These are phyloP conservation scores for Oryzias melastigma DNA, from an alignment of 2,113 vertebrate species.

Conservation along the genomic window DNA sequence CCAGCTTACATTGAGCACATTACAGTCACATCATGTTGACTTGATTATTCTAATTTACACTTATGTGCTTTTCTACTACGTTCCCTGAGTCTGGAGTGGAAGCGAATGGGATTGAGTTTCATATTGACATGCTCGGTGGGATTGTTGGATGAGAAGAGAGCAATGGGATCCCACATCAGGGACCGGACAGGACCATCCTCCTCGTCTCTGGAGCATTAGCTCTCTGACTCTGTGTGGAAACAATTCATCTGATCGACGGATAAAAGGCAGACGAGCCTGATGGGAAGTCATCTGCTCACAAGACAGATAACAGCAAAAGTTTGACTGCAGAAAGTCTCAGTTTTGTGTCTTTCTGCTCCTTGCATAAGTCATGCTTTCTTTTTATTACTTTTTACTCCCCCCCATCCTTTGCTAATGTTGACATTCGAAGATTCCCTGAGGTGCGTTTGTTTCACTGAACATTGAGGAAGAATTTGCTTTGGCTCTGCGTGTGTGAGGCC, in stretches of 20 bases:
- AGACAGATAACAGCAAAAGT: background rate
- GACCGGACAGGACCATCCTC: slow-evolving; percentile 52
- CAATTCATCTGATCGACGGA: slow-evolving; percentile 37
- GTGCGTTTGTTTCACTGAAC: slow-evolving; percentile 40
- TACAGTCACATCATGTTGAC: slow-evolving; percentile 59
- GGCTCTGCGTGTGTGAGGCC: slow-evolving; percentile 36
- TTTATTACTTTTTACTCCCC: background rate
- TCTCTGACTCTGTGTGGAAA: slow-evolving; percentile 30
- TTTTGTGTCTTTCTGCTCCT: too few relatives aligned
- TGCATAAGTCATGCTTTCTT: too few relatives aligned
- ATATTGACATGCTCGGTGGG: slow-evolving; percentile 76
- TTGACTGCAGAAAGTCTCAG: slow-evolving; percentile 10
- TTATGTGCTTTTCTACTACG: slow-evolving; percentile 32
- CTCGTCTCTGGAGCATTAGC: slow-evolving; percentile 43
- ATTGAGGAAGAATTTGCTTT: slow-evolving; percentile 44
- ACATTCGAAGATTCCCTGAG: slow-evolving; percentile 43
- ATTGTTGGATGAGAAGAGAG: slow-evolving; percentile 73
- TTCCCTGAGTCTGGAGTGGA: background rate
- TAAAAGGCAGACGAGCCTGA: slow-evolving; percentile 49
- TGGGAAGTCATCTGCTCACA: slow-evolving; percentile 24
- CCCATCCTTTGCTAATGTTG: slow-evolving; percentile 26
- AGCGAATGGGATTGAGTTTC: slow-evolving; percentile 60
- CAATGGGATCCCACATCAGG: slow-evolving; percentile 72
- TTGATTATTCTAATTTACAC: slow-evolving; percentile 66
- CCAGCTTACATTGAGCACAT: slow-evolving; percentile 59